Base-by-base conservation (phyloP, 2,797 vertebrate species). In the Lacerta agilis region DNA sequence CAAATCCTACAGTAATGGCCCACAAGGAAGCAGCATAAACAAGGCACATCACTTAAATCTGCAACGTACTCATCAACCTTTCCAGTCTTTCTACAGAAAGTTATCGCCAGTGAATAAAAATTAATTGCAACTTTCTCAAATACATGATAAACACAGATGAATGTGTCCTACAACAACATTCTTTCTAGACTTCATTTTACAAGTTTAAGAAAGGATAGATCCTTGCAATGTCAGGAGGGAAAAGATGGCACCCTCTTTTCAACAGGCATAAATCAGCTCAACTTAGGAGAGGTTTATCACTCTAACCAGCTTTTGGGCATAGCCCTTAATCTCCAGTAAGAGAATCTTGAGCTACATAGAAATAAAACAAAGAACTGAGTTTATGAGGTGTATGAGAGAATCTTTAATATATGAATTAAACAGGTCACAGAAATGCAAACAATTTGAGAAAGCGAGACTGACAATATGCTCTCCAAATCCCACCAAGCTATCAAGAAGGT, bases 1-100 rank as follows among this genome's bases (percentile, higher is more conserved):
- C 94, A 96, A 96, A 95, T 94, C 91, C 91, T 95, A 49, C 69
- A 67, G 90, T 96, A 96, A 97, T 96, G 91, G 93, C 88, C 88
- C 87, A 94, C 85, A 86, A 94, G 89, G 90, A 94, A 95, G 92
- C 86, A 76, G 33, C 77, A 87, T 93, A 96, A 96, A 95, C 89
- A 95, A 95, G 90, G 89, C 90, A 92, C 73, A 87, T 90, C 72
- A 88, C 94, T 94, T 96, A 93, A 95, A 96, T 92, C 84, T 92
- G 83, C 90, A 87, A 79, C 90, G 75, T 92, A 88, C 87, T 93
- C 88, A 93, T 95, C 94, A 95, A 87, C 93, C 76, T 95, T 94
- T 96, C 91, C 88, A 94, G 55, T 90, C 88, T 94, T 91, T 87
- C 41, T 90, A 76, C 38, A 79, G 87, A 93, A 95, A 93, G 88